Evolutionary conservation across 2,888 invertebrate species (phyloP), one percentile per base, ranked within the genome.

Genomic region (Cephus nigrinus): DNA sequence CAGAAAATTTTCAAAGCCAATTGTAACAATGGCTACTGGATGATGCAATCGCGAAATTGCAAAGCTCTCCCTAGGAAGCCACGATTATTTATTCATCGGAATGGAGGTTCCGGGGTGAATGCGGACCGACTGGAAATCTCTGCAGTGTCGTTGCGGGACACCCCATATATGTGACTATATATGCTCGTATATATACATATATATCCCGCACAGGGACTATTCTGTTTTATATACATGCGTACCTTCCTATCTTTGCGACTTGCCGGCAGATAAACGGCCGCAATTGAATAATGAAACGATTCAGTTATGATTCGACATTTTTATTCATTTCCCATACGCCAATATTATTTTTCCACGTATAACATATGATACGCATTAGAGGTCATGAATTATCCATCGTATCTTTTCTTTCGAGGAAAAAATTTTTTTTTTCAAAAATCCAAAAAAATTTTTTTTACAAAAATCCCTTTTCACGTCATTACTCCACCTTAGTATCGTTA

Each of bases 231-330:
- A 68, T 76, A 33, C 55, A 68, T 4, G 74, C 76, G 74, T 15
- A 74, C 74, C 74, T 77, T 75, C 69, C 31, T 74, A 75, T 77
- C 75, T 77, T 77, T 77, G 69, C 71, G 69, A 77, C 69, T 74
- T 35, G 40, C 69, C 75, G 69, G 55, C 69, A 68, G 69, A 77
- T 74, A 77, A 77, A 75, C 74, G 75, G 77, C 75, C 71, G 33
- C 77, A 77, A 77, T 77, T 77, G 77, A 77, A 77, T 77, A 77
- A 77, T 77, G 77, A 77, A 77, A 77, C 69, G 77, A 74, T 77
- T 69, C 77, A 69, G 77, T 77, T 77, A 77, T 74, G 75, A 73
- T 75, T 69, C 68, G 75, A 69, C 35, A 77, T 77, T 77, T 77
- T 77, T 75, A 75, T 77, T 75, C 32, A 32, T 69, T 32, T 32